Evolutionary conservation across 2,888 invertebrate species (phyloP).

Genomic region (Pollenia labialis): DNA sequence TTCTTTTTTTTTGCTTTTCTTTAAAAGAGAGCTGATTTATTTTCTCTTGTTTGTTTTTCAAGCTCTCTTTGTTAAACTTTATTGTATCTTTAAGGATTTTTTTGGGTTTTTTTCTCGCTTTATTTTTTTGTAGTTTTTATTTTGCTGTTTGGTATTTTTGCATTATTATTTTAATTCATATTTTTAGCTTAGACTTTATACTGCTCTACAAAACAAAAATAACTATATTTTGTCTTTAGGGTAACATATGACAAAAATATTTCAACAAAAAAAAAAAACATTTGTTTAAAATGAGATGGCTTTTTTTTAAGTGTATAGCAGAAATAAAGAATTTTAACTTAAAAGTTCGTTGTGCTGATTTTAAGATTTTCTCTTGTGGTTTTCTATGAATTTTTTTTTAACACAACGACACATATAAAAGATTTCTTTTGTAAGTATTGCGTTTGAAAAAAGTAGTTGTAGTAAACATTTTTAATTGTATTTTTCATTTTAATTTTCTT

Average conservation of each 20-base stretch:
- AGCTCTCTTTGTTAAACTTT: not conserved
- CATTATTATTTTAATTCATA: slow-evolving; percentile 16
- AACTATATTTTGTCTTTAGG: slow-evolving; percentile 49
- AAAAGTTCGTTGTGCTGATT: slow-evolving; percentile 67
- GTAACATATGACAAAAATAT: slow-evolving; percentile 52
- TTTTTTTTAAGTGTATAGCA: not conserved
- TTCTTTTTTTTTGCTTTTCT: not conserved
- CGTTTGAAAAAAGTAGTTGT: slow-evolving; percentile 47
- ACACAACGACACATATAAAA: slow-evolving; percentile 48
- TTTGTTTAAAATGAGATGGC: slow-evolving; percentile 2
- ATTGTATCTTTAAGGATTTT: not conserved
- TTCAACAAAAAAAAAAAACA: not conserved
- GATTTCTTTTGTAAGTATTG: slow-evolving; percentile 51
- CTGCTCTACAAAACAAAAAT: not conserved
- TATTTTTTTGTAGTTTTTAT: not conserved
- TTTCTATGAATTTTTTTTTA: slow-evolving; percentile 41
- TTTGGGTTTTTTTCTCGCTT: not conserved
- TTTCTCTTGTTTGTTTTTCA: not conserved
- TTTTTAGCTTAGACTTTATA: slow-evolving; percentile 19
- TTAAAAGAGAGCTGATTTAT: slow-evolving; percentile 8
- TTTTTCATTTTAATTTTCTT: slow-evolving; percentile 26
- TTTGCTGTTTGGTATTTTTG: not conserved
- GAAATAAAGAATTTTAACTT: not conserved
- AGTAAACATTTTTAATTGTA: slow-evolving; percentile 48
- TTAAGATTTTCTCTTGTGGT: slow-evolving; percentile 14